Evolutionary conservation across 92 coral and sea anemone species (phyloP).

Genomic region (Parazoanthus swiftii): DNA sequence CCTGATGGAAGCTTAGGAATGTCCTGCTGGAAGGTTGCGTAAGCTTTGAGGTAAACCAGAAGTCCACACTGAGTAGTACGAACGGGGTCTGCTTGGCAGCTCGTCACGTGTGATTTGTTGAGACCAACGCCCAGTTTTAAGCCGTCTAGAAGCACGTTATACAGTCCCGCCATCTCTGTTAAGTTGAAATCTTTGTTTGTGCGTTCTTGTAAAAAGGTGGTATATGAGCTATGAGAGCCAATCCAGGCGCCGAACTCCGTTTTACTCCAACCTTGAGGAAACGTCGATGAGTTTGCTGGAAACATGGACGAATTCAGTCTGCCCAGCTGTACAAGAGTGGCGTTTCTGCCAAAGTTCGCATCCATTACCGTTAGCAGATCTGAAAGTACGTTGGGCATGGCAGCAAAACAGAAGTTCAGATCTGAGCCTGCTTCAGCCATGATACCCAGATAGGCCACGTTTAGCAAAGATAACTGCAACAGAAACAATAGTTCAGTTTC

Average conservation of each 20-base stretch:
- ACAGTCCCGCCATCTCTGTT: slow-evolving; percentile 74
- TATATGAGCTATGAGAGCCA: slow-evolving; percentile 15
- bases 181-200: slow-evolving; percentile 20
- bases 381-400: slow-evolving; percentile 52
- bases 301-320: slow-evolving; percentile 28
- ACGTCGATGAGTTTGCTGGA: background rate
- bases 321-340: slow-evolving; percentile 54
- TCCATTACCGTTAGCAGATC: slow-evolving; percentile 43
- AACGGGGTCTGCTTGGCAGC: slow-evolving; percentile 18
- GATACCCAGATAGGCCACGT: slow-evolving; percentile 70
- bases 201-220: slow-evolving; percentile 5
- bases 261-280: slow-evolving; percentile 18
- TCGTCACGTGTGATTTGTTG: slow-evolving; percentile 25
- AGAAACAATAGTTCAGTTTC: too few species aligned
- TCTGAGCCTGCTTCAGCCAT: slow-evolving; percentile 65
- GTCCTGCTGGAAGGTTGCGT: background rate
- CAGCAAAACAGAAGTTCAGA: slow-evolving; percentile 45
- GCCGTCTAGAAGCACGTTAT: slow-evolving; percentile 56
- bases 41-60: slow-evolving; percentile 22
- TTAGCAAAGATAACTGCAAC: slow-evolving; percentile 72
- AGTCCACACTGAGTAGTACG: slow-evolving; percentile 25
- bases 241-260: slow-evolving; percentile 88
- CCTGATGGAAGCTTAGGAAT: background rate
- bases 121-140: slow-evolving; percentile 49
- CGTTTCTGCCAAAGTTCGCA: slow-evolving; percentile 9